A percentile compares a stretch with the other conserved stretches of the same genome.
Conservation (phyloP, 2,888 invertebrate species). For the Abscondita cerata region DNA sequence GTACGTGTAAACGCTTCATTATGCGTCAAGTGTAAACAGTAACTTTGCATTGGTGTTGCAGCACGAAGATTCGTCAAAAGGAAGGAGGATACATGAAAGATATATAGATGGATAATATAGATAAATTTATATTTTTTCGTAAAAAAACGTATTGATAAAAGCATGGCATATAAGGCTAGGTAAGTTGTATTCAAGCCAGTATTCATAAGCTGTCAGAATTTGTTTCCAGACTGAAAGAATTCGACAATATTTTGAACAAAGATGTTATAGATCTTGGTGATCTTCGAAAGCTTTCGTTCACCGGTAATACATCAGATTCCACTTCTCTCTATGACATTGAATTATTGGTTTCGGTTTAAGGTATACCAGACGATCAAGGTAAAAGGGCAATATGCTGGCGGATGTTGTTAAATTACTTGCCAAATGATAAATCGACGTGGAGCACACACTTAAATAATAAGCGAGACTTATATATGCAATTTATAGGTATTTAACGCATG, state of each 20-base stretch:
- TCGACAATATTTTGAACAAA: slow-evolving; percentile 73
- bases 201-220: neutral
- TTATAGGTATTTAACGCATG: slow-evolving; percentile 81
- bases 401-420: slow-evolving; percentile 85
- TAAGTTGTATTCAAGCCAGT: slow-evolving; percentile 31
- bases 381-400: slow-evolving; percentile 88
- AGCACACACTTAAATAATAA: slow-evolving; percentile 73
- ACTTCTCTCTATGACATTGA: too few relatives aligned
- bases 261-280: slow-evolving; percentile 75
- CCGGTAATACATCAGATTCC: too few relatives aligned
- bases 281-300: slow-evolving; percentile 76
- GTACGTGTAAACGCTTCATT: too few relatives aligned
- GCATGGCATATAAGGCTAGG: slow-evolving; percentile 56
- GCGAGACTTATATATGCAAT: slow-evolving; percentile 80
- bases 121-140: neutral
- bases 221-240: slow-evolving; percentile 74
- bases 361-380: slow-evolving; percentile 88
- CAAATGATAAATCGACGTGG: slow-evolving; percentile 73
- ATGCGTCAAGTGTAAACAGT: too few relatives aligned
- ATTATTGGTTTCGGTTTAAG: slow-evolving; percentile 62
- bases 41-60: too few relatives aligned
- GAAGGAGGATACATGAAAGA: too few relatives aligned
- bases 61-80: too few relatives aligned
- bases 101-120: neutral
- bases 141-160: neutral